phyloP scores from a whole-genome alignment of 2,888 invertebrate species.

The Phortica okadai region DNA sequence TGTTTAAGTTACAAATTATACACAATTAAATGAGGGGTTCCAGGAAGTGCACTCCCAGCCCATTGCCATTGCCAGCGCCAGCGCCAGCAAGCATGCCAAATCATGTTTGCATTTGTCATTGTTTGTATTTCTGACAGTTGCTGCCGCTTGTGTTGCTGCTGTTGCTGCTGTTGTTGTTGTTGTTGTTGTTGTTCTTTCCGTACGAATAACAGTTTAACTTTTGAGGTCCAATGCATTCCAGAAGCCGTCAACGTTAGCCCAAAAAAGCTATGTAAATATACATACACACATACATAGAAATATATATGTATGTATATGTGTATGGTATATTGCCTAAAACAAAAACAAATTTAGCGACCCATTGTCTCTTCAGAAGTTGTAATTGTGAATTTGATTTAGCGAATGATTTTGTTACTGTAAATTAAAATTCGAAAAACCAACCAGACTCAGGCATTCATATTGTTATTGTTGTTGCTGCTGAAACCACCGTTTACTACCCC shows the following conservation, averaged over 20 bases:
- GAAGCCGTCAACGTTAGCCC: no score
- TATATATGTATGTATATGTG: no score
- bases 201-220: background rate
- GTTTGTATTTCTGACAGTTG: constrained; percentile 5
- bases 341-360: background rate
- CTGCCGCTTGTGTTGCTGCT: background rate
- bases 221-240: no score
- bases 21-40: constrained; percentile 11
- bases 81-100: background rate
- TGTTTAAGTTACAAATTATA: constrained; percentile 24
- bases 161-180: background rate
- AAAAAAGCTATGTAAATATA: no score
- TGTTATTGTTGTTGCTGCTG: no score
- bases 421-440: constrained; percentile 9
- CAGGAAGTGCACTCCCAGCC: constrained; percentile 3
- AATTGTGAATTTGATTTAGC: constrained; percentile 21
- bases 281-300: no score
- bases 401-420: constrained; percentile 20
- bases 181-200: background rate
- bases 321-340: no score
- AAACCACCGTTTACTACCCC: no score
- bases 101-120: constrained; percentile 22
- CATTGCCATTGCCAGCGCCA: background rate
- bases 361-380: background rate
- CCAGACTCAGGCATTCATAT: no score